These are phyloP conservation scores for Philypnodon macrostomus DNA, from an alignment of 2,797 vertebrate species.

Conservation along the genomic window DNA sequence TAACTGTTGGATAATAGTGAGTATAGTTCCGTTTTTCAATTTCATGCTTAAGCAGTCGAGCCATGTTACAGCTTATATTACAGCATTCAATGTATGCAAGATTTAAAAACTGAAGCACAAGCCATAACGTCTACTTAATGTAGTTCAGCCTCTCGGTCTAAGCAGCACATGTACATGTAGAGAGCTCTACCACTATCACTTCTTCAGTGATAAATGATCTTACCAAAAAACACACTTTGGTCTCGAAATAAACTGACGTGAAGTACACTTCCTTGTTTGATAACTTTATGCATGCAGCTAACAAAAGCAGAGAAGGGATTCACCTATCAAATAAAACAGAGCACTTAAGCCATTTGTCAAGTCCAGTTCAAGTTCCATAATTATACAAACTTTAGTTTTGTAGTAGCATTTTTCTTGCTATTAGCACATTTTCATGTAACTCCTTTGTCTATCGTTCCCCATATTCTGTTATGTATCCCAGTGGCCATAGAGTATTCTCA, in stretches of 20 bases:
- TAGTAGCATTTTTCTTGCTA: no score
- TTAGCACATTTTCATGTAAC: no score
- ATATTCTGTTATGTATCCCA: neutral
- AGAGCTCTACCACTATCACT: slow-evolving; percentile 5
- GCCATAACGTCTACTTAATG: slow-evolving; percentile 55
- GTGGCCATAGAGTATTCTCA: neutral
- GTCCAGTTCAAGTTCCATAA: no score
- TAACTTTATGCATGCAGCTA: no score
- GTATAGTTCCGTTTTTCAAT: slow-evolving; percentile 61
- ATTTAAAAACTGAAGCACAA: slow-evolving; percentile 68
- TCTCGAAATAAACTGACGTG: no score
- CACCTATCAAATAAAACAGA: no score
- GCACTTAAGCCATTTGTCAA: no score
- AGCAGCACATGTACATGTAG: slow-evolving; percentile 37
- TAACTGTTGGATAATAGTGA: slow-evolving; percentile 32
- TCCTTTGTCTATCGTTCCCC: no score
- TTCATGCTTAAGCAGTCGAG: slow-evolving; percentile 61
- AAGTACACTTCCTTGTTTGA: no score
- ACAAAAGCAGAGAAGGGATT: no score
- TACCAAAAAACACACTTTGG: no score
- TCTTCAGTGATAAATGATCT: no score
- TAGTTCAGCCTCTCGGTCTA: slow-evolving; percentile 39
- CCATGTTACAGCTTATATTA: slow-evolving; percentile 56
- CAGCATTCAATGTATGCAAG: slow-evolving; percentile 45
- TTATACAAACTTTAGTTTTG: slow-evolving; percentile 3